Conservation (phyloP, 2,888 invertebrate species). For the Spodoptera picta region DNA sequence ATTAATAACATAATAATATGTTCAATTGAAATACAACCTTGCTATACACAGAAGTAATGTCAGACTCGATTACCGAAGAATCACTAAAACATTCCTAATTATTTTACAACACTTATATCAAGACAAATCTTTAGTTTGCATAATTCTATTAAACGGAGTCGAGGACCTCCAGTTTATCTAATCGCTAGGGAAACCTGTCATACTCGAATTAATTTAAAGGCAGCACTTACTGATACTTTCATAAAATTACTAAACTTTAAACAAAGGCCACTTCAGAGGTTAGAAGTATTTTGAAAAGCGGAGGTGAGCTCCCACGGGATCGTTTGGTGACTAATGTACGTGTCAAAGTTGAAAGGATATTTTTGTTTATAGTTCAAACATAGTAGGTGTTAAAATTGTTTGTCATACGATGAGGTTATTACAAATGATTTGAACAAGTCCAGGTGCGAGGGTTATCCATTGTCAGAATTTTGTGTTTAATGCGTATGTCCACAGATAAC, state of each 20-base stretch:
- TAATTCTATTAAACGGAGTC: slow-evolving; percentile 16
- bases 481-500: no score
- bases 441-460: no score
- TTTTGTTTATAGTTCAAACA: background rate
- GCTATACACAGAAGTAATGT: no score
- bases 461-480: no score
- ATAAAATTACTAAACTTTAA: slow-evolving; percentile 39
- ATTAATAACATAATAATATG: no score
- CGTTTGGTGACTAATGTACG: slow-evolving; percentile 22
- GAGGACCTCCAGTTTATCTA: slow-evolving; percentile 36
- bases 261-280: slow-evolving; percentile 43
- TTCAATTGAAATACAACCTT: no score
- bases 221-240: slow-evolving; percentile 32
- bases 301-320: slow-evolving; percentile 38
- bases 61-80: no score
- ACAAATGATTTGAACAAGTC: no score
- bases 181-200: slow-evolving; percentile 39
- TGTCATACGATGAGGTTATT: no score
- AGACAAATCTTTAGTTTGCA: slow-evolving; percentile 18
- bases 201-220: slow-evolving; percentile 41
- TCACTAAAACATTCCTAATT: background rate
- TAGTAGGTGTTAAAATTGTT: no score
- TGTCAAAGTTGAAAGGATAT: slow-evolving; percentile 9
- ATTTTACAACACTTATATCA: background rate
- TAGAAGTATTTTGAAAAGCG: slow-evolving; percentile 10